phyloP scores from a whole-genome alignment of 2,113 vertebrate species.

The Gobio gobio region DNA sequence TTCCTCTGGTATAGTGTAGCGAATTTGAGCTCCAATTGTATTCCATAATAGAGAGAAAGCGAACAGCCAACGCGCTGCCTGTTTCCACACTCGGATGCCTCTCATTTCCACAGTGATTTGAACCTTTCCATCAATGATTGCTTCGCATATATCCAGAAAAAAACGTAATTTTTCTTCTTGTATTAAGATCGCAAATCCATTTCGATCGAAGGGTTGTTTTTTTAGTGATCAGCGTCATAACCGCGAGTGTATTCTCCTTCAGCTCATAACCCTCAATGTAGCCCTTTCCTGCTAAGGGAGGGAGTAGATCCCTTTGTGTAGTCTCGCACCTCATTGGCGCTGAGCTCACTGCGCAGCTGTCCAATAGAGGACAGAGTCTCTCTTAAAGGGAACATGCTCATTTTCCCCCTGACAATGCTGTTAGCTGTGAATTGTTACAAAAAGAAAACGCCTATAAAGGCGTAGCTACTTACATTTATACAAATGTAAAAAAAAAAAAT shows the following conservation, averaged over 20 bases:
- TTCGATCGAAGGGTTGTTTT: neutral
- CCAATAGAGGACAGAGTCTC: slow-evolving; percentile 49
- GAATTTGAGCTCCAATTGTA: slow-evolving; percentile 68
- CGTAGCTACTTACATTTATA: no score
- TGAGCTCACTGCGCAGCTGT: slow-evolving; percentile 49
- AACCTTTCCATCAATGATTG: slow-evolving; percentile 25
- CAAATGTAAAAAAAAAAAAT: neutral
- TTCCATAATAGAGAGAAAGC: slow-evolving; percentile 70
- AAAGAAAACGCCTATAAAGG: no score
- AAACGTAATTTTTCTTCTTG: neutral
- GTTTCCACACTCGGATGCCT: slow-evolving; percentile 63
- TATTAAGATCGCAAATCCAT: slow-evolving; percentile 22
- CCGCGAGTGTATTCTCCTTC: slow-evolving; percentile 2
- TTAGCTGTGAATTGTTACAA: neutral
- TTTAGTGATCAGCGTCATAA: slow-evolving; percentile 5
- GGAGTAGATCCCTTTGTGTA: slow-evolving; percentile 63
- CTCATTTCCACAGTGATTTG: slow-evolving; percentile 43
- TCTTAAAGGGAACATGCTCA: slow-evolving; percentile 31
- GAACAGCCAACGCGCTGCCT: slow-evolving; percentile 64
- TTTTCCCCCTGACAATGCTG: neutral
- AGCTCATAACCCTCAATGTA: slow-evolving; percentile 27
- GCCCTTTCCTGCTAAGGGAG: slow-evolving; percentile 42
- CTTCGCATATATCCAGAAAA: slow-evolving; percentile 12
- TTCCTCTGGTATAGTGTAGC: slow-evolving; percentile 76
- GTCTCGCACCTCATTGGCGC: slow-evolving; percentile 60